phyloP scores from a whole-genome alignment of 2,113 vertebrate species.

The Saccopteryx leptura region DNA sequence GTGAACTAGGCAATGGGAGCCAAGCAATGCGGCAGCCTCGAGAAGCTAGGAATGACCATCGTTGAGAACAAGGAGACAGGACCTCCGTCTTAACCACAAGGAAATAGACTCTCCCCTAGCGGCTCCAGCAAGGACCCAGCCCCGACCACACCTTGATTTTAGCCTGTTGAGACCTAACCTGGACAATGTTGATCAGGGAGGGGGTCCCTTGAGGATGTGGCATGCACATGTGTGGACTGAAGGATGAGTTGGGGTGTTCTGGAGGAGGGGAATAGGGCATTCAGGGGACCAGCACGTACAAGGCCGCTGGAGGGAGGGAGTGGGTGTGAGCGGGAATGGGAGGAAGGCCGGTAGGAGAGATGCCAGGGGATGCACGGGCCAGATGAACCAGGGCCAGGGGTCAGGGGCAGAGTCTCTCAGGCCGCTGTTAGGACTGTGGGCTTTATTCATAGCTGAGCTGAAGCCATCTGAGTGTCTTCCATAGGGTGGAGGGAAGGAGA shows the following conservation, averaged over 20 bases:
- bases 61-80: neutral
- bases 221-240: rapidly evolving
- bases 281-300: rapidly evolving
- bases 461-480: neutral
- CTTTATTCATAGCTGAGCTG: neutral
- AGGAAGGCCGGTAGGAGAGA: neutral
- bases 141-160: neutral
- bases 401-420: neutral
- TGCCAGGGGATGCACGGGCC: neutral
- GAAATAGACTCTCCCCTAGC: neutral
- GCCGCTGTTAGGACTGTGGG: neutral
- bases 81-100: neutral
- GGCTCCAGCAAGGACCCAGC: neutral
- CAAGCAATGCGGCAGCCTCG: too few relatives aligned
- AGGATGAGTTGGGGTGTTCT: neutral
- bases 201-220: neutral
- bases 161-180: neutral
- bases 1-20: rapidly evolving
- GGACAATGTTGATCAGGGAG: neutral
- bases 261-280: rapidly evolving
- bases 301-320: neutral
- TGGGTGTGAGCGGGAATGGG: neutral
- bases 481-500: neutral
- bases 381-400: neutral
- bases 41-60: neutral